These are phyloP conservation scores for Sus scrofa DNA, from an alignment of 2,113 vertebrate genomes.

Conservation along the genomic window T2T-Sscrofa CM000820.6:76814001-76814500, in stretches of 20 bases:
- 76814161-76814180: background rate
- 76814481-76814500: background rate
- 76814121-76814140: background rate
- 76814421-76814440: background rate
- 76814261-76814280: background rate
- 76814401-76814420: background rate
- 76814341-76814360: background rate
- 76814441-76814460: background rate
- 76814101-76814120: background rate
- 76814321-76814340: background rate
- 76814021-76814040: no score
- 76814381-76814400: background rate
- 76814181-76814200: background rate
- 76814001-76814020: no score
- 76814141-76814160: background rate
- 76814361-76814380: background rate
- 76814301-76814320: background rate
- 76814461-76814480: background rate
- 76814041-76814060: no score
- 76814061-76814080: no score
- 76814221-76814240: background rate
- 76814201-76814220: background rate
- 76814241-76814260: no score
- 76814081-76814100: no score
- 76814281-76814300: background rate